A percentile compares a stretch with the other conserved stretches of the same genome.
phyloP scores from a whole-genome alignment of 2,888 invertebrate species.

The Ornithoptera alexandrae region DNA sequence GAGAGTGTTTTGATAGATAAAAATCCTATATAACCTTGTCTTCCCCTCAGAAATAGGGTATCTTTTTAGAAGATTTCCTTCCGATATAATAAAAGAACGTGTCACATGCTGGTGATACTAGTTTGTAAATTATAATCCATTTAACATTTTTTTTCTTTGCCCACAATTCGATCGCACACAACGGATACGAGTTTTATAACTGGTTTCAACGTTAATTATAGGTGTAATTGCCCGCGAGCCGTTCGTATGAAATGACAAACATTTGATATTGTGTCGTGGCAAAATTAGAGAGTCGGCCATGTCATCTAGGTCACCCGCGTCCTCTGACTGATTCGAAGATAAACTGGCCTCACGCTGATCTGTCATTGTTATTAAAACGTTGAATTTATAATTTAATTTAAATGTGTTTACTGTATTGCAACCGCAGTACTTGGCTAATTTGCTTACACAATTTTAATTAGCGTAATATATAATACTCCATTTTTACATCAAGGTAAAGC shows the following conservation, averaged over 20 bases:
- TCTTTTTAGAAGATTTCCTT: too few relatives aligned
- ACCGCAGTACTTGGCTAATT: slow-evolving; percentile 33
- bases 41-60: too few relatives aligned
- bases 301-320: slow-evolving; percentile 46
- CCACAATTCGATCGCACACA: slow-evolving; percentile 14
- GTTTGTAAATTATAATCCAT: background rate
- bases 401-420: slow-evolving; percentile 46
- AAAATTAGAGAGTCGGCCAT: slow-evolving; percentile 28
- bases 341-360: slow-evolving; percentile 50
- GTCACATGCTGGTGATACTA: background rate
- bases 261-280: slow-evolving; percentile 24
- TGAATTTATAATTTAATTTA: slow-evolving; percentile 50
- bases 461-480: background rate
- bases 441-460: slow-evolving; percentile 31
- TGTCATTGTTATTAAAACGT: slow-evolving; percentile 48
- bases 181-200: slow-evolving; percentile 25
- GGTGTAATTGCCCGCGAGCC: slow-evolving; percentile 25
- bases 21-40: too few relatives aligned
- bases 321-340: slow-evolving; percentile 44
- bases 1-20: too few relatives aligned
- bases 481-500: too few relatives aligned
- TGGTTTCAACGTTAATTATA: slow-evolving; percentile 26
- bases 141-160: slow-evolving; percentile 12
- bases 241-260: slow-evolving; percentile 23
- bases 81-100: too few relatives aligned